A percentile compares a stretch with the other conserved stretches of the same genome.
Conservation (phyloP, 2,888 invertebrate species). For the Cyclophora albipunctata region DNA sequence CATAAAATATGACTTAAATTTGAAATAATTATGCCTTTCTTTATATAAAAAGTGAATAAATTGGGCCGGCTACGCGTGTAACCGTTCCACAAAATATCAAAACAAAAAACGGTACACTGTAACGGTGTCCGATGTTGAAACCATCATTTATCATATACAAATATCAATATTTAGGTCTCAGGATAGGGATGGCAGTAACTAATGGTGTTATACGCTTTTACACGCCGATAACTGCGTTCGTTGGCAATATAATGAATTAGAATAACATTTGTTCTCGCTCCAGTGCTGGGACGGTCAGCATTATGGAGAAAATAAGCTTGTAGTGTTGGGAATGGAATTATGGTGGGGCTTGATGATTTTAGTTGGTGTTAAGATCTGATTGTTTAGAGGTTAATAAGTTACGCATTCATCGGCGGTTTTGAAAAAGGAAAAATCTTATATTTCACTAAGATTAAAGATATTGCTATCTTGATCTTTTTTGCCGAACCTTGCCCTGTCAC, state of each 20-base stretch:
- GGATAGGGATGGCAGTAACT: constrained; percentile 49
- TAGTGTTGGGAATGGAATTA: not conserved
- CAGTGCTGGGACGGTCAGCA: not conserved
- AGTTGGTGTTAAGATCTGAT: constrained; percentile 16
- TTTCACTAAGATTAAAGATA: no score
- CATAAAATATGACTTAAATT: no score
- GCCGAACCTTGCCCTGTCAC: constrained; percentile 34
- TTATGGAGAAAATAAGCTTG: not conserved
- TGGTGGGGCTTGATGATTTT: not conserved
- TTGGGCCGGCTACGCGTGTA: no score
- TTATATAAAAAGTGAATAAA: no score
- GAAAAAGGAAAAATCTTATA: no score
- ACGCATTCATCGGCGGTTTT: no score
- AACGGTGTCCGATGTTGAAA: not conserved
- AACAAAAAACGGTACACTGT: no score
- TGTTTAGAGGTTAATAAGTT: constrained; percentile 19
- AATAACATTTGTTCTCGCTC: no score
- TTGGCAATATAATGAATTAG: no score
- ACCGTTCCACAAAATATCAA: no score
- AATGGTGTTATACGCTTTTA: constrained; percentile 36
- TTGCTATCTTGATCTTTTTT: no score
- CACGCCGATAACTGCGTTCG: constrained; percentile 5
- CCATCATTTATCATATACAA: constrained; percentile 57
- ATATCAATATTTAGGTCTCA: constrained; percentile 58
- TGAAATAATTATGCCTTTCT: no score